These are phyloP conservation scores for Liparis tanakae DNA, from an alignment of 2,797 vertebrate genomes.

Conservation along the genomic window DNA sequence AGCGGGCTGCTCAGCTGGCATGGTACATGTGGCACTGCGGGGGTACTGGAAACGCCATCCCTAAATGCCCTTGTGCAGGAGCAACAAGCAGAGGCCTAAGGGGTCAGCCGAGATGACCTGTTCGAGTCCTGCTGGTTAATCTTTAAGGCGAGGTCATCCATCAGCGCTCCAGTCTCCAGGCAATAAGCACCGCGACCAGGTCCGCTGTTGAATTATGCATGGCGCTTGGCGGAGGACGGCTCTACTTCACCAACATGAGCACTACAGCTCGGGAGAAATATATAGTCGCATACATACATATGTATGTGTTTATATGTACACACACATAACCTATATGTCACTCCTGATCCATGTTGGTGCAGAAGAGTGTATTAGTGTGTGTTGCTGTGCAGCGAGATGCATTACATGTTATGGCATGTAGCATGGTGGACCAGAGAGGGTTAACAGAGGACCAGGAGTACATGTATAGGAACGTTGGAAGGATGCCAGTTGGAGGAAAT, in stretches of 20 bases:
- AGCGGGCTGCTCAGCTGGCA: neutral
- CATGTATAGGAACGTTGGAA: constrained; percentile 1
- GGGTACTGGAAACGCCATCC: constrained; percentile 31
- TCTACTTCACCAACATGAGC: constrained; percentile 50
- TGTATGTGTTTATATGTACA: too few relatives aligned
- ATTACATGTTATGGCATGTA: constrained; percentile 23
- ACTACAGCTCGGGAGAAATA: constrained; percentile 11
- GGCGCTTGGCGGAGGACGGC: constrained; percentile 26
- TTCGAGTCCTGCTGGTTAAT: constrained; percentile 48
- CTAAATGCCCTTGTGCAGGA: constrained; percentile 25
- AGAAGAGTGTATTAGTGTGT: too few relatives aligned
- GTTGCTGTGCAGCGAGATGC: constrained; percentile 13
- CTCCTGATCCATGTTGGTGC: too few relatives aligned
- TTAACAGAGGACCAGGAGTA: constrained; percentile 13
- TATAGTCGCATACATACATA: neutral
- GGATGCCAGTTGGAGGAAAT: constrained; percentile 4
- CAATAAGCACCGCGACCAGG: constrained; percentile 55
- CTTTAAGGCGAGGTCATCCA: constrained; percentile 68
- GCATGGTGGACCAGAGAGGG: constrained; percentile 1
- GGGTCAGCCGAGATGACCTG: constrained; percentile 55
- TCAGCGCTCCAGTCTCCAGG: constrained; percentile 57
- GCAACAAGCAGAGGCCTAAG: constrained; percentile 37
- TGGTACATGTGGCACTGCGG: constrained; percentile 30
- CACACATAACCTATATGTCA: too few relatives aligned
- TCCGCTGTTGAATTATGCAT: constrained; percentile 72